A percentile compares a stretch with the other conserved stretches of the same genome.
Conservation (phyloP, 1,140 invertebrate genomes). For the Ceratina calcarata region DNA sequence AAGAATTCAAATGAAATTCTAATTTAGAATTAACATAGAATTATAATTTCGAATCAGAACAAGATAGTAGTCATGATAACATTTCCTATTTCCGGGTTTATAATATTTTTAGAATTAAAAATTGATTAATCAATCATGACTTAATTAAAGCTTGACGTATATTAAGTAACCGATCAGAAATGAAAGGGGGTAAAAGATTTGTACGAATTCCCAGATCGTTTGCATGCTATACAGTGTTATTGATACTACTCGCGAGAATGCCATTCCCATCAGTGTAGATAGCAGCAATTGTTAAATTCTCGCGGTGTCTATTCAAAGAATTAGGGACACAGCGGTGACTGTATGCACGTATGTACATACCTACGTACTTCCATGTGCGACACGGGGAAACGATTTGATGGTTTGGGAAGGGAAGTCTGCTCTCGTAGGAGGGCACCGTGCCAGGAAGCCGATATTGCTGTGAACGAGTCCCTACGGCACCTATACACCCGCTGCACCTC, state of each 20-base stretch:
- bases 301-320: conserved; percentile 57
- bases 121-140: too few relatives aligned
- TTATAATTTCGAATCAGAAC: too few relatives aligned
- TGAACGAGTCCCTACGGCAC: conserved; percentile 49
- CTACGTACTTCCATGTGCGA: conserved; percentile 37
- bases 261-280: conserved; percentile 22
- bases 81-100: too few relatives aligned
- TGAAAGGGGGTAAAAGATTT: background rate
- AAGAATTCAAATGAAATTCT: too few relatives aligned
- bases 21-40: too few relatives aligned
- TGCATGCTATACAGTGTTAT: background rate
- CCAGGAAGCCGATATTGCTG: conserved; percentile 67
- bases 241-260: background rate
- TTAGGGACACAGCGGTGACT: conserved; percentile 55
- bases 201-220: background rate
- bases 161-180: background rate
- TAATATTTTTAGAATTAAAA: too few relatives aligned
- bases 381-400: conserved; percentile 67
- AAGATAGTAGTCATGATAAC: too few relatives aligned
- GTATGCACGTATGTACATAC: background rate
- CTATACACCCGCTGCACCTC: conserved; percentile 14
- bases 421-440: conserved; percentile 66
- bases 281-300: conserved; percentile 51
- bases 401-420: conserved; percentile 69
- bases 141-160: background rate